Base-by-base conservation (phyloP, 2,113 vertebrate species). In the Actenoides hombroni region DNA sequence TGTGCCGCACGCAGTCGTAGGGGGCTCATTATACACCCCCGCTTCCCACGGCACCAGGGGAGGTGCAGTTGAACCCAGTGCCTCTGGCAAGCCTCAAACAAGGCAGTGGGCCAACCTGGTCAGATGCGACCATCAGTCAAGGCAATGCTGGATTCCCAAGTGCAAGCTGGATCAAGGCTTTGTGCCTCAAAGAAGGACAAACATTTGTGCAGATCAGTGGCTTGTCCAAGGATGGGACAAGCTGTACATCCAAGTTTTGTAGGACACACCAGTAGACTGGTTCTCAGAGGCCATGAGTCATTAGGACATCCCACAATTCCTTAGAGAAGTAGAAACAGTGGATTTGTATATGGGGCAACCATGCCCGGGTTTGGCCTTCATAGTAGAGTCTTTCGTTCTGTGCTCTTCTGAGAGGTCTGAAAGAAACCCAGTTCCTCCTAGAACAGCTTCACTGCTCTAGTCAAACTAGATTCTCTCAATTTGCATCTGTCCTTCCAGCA, bases 41-140 rank as follows among this genome's bases (percentile, higher is more conserved):
- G 3, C 5, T 16, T 35, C 23, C 86, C 86, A 63, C 25, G 42
- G 80, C 42, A 79, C 57, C 68, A 57, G 28, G 76, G 88, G 88
- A 90, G 73, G 54, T 68, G 69, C 80, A 46, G 21, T 1, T 49
- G 69, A 83, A 78, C n/a, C 31, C 35, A 7, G 23, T 28, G 67
- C 59, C 90, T 70, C 77, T 95, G 88, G 89, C 92, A 78, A 51
- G 79, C 28, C 75, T 31, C 0, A 2, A 48, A 5, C 70, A 60
- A 4, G 19, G 79, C 80, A 76, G 7, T 0, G 29, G 65, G 94
- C 91, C 95, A 97, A 8, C 44, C 11, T 39, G 65, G 77, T 87
- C 95, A 96, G 77, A 61, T 92, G 96, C 1, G 23, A 92, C 92
- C 83, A 97, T 95, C 95, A 90, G 46, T 96, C 96, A 96, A 86